These are phyloP conservation scores for Rhincodon typus DNA, from an alignment of 2,797 vertebrate genomes.

Conservation along the genomic window DNA sequence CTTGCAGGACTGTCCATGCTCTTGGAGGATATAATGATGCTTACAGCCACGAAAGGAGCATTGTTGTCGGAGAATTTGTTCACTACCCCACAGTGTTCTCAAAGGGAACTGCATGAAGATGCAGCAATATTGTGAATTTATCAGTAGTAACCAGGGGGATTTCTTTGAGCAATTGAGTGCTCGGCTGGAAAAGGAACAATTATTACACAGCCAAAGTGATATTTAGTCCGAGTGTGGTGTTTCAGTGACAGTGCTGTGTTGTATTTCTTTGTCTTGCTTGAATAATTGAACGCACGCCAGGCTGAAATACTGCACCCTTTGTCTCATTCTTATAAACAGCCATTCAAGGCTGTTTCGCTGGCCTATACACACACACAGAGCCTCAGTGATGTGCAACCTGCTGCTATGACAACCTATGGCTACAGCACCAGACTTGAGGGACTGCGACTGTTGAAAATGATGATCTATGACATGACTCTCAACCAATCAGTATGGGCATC, in stretches of 20 bases:
- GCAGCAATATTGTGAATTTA: not conserved
- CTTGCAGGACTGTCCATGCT: not conserved
- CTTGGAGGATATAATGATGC: not conserved
- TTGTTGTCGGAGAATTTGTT: not conserved
- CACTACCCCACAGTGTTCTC: not conserved
- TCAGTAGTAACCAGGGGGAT: not conserved
- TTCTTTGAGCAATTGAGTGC: not conserved
- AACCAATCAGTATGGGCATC: not conserved
- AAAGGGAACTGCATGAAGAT: not conserved
- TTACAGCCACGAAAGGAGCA: not conserved
- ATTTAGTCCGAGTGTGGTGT: not conserved
- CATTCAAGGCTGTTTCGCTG: not conserved
- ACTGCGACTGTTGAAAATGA: conserved; percentile 10
- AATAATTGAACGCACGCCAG: conserved; percentile 19
- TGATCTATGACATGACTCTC: conserved; percentile 25
- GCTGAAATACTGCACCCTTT: not conserved
- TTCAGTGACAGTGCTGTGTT: conserved; percentile 22
- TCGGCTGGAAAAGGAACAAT: not conserved
- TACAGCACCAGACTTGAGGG: conserved; percentile 6
- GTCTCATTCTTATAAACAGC: not conserved
- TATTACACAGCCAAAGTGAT: not conserved
- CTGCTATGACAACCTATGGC: not conserved
- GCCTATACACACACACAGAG: conserved; percentile 1
- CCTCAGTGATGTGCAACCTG: not conserved
- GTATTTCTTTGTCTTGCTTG: not conserved